Conservation (phyloP, 2,113 vertebrate genomes). For the Chlorodrepanis virens region DNA sequence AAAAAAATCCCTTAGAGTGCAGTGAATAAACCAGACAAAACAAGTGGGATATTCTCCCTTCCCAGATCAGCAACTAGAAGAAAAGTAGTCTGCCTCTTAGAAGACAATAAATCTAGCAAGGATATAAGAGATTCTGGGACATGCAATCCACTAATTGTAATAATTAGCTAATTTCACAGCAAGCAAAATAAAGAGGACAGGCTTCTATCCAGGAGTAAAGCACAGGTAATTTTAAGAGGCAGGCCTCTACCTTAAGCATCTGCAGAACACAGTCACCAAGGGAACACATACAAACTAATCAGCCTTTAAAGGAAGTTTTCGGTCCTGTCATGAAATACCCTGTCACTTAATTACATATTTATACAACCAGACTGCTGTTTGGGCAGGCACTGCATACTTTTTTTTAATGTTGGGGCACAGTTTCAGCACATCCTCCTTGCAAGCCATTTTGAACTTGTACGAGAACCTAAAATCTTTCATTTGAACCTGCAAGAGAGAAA, state of each 20-base stretch:
- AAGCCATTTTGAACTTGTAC: conserved; percentile 98
- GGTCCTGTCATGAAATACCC: background rate
- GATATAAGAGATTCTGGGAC: background rate
- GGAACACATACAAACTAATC: background rate
- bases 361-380: background rate
- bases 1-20: background rate
- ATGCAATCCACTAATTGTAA: background rate
- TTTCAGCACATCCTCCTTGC: conserved; percentile 96
- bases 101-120: background rate
- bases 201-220: background rate
- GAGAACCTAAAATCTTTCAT: conserved; percentile 98
- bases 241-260: background rate
- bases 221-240: background rate
- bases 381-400: conserved; percentile 79
- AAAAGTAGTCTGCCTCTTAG: background rate
- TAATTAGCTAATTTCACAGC: background rate
- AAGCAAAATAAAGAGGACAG: background rate
- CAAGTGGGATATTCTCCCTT: background rate
- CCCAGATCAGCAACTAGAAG: background rate
- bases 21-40: background rate
- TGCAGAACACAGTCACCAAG: background rate
- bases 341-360: background rate
- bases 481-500: conserved; percentile 79
- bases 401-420: conserved; percentile 97
- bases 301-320: background rate